phyloP scores from a whole-genome alignment of 35 echinoderm and acorn worm species.

The Heliocidaris erythrogramma region DNA sequence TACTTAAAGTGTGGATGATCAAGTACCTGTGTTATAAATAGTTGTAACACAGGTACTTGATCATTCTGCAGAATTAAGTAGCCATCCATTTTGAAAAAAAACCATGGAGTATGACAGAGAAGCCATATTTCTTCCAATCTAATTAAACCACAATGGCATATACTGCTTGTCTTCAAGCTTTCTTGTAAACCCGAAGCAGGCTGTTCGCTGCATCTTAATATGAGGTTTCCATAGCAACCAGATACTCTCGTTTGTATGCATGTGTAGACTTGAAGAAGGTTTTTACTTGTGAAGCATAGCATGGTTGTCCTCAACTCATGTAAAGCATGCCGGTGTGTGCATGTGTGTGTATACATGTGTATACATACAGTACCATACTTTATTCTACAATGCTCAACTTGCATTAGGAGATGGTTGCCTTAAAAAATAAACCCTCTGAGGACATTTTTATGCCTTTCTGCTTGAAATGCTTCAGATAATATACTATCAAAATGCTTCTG shows the following conservation, averaged over 20 bases:
- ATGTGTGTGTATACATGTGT: background rate
- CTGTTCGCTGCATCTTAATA: background rate
- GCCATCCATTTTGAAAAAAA: no score
- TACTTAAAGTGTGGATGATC: no score
- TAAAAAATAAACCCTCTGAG: background rate
- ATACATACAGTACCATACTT: background rate
- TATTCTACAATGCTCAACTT: background rate
- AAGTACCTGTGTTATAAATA: no score
- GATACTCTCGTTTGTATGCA: slow-evolving; percentile 40
- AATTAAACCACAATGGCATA: background rate
- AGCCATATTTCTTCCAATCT: background rate
- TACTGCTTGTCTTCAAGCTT: background rate
- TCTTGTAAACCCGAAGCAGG: background rate
- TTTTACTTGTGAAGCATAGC: background rate
- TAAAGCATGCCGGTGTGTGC: background rate
- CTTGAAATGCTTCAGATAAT: background rate
- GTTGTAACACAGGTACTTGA: no score
- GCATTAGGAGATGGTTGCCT: background rate
- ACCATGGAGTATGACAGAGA: no score
- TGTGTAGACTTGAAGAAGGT: background rate
- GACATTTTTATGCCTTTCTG: background rate
- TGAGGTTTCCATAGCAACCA: slow-evolving; percentile 27
- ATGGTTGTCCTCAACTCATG: background rate
- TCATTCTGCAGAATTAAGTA: no score
- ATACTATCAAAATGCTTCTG: background rate